Evolutionary conservation across 2,888 invertebrate species (phyloP), one percentile per base, ranked within the genome.

Genomic region (Epicampocera succincta): DNA sequence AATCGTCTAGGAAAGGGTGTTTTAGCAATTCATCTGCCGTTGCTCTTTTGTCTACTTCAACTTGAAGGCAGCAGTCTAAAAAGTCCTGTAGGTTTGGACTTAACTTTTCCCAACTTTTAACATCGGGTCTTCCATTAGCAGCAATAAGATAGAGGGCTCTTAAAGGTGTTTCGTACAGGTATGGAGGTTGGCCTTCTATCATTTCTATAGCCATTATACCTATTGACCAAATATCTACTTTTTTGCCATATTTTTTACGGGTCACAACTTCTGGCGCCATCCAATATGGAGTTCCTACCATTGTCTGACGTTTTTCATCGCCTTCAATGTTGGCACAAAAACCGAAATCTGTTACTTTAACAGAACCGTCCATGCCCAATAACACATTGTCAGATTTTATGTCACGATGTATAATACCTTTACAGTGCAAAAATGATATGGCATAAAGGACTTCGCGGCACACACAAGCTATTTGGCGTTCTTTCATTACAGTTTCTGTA

Each of bases 231-330:
- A 97, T 96, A 88, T 98, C 98, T 0, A 98, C 95, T 87, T 97
- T 97, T 88, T 97, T 97, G 11, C 98, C 98, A 86, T 98, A 98
- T 86, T 97, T 96, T 88, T 98, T 97, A 83, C 98, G 93, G 0
- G 96, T 97, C 0, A 97, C 98, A 74, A 99, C 98, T 92, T 98
- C 97, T 0, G 97, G 97, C 40, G 98, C 98, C 95, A 95, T 95
- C 98, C 98, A 98, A 90, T 98, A 98, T 75, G 99, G 95, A 0
- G 98, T 98, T n/a, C 98, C 98, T 0, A 98, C 98, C 97, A 98
- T 97, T 0, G 98, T 98, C 89, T 97, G 96, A n/a, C 98, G 92
- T 90, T 99, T 98, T 87, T 98, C 96, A 86, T 98, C 98, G 0
- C 96, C 97, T 50, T 96, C 94, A 71, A 99, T 96, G 89, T 99